phyloP scores from a whole-genome alignment of 2,113 vertebrate species.

The Amphilophus citrinellus region DNA sequence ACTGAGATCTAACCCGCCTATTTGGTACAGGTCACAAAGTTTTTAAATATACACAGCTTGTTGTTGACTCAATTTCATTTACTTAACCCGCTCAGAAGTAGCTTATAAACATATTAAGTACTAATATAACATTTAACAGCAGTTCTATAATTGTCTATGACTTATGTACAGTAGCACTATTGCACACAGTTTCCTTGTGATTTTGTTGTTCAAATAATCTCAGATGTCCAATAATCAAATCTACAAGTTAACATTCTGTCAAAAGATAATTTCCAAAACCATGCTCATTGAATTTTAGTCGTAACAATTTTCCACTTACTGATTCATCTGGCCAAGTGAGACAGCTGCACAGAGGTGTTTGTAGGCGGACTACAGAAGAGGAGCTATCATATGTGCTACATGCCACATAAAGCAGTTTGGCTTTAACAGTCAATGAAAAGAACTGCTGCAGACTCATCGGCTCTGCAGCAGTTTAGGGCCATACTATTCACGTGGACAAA shows the following conservation, averaged over 20 bases:
- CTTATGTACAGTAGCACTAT: not conserved
- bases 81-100: not conserved
- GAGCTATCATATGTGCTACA: not conserved
- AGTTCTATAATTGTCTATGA: not conserved
- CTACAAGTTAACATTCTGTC: not conserved
- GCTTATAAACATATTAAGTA: not conserved
- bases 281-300: not conserved
- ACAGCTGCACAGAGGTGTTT: slow-evolving; percentile 31
- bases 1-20: not conserved
- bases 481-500: not conserved
- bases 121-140: not conserved
- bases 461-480: not conserved
- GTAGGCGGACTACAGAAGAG: slow-evolving; percentile 6
- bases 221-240: not conserved
- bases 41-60: not conserved
- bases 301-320: not conserved
- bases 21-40: not conserved
- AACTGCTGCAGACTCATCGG: not conserved
- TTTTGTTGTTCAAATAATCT: not conserved
- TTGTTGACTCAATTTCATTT: not conserved
- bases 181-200: not conserved
- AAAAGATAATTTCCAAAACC: not conserved
- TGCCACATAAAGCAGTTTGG: not conserved
- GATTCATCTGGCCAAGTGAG: slow-evolving; percentile 31
- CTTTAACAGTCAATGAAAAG: not conserved